These are phyloP conservation scores for Bugula neritina DNA, from an alignment of 2,888 invertebrate genomes.

Conservation along the genomic window DNA sequence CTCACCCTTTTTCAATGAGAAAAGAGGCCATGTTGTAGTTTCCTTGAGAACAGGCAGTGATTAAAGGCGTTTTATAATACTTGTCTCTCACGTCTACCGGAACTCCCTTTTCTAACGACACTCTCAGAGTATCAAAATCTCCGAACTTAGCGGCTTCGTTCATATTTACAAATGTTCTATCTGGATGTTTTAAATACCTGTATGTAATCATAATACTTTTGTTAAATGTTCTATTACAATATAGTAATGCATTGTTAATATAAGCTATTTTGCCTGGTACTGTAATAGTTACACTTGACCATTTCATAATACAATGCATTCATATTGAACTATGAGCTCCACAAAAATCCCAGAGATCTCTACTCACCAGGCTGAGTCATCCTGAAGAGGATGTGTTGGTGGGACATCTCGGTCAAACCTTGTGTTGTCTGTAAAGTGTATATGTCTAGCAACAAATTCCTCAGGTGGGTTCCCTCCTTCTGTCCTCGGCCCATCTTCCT, in stretches of 20 bases:
- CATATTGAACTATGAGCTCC: too few species aligned
- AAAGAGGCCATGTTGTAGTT: slow-evolving; percentile 47
- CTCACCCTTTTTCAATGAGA: slow-evolving; percentile 49
- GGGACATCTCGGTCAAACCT: slow-evolving; percentile 49
- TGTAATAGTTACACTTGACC: neutral
- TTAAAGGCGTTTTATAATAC: slow-evolving; percentile 54
- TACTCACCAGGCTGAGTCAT: slow-evolving; percentile 49
- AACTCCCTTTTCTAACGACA: slow-evolving; percentile 43
- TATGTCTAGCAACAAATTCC: slow-evolving; percentile 45
- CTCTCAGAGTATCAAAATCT: slow-evolving; percentile 48
- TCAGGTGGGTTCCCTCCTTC: slow-evolving; percentile 49
- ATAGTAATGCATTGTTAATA: too few species aligned
- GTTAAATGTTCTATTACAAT: too few species aligned
- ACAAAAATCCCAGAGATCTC: too few species aligned
- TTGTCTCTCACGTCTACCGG: slow-evolving; percentile 50
- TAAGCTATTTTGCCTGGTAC: neutral
- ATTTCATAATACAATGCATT: too few species aligned
- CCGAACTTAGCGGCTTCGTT: slow-evolving; percentile 50
- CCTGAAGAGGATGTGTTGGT: slow-evolving; percentile 50
- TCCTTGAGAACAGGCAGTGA: slow-evolving; percentile 47
- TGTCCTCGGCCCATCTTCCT: slow-evolving; percentile 45
- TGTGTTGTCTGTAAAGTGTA: slow-evolving; percentile 48
- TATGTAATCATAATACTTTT: neutral
- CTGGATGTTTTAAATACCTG: slow-evolving; percentile 47
- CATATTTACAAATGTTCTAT: slow-evolving; percentile 46